Percentiles rank a stretch among this genome's conserved stretches.
Conservation (phyloP, 2,113 vertebrate species). For the Pomatorhinus ruficollis region DNA sequence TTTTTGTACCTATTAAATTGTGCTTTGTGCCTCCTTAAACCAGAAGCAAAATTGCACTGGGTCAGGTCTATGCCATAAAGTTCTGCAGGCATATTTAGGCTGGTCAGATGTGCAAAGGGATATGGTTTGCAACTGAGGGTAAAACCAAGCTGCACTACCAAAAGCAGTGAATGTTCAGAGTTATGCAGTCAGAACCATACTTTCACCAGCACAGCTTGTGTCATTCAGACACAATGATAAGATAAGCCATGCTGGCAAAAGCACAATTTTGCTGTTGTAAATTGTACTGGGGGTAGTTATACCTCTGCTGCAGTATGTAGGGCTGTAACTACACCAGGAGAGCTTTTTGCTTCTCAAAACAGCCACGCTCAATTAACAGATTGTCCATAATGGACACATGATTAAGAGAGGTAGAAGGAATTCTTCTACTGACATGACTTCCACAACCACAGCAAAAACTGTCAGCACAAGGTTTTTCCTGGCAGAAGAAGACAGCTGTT, state of each 20-base stretch:
- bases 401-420: not conserved
- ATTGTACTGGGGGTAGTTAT: not conserved
- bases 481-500: not conserved
- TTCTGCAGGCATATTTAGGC: not conserved
- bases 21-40: not conserved
- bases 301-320: not conserved
- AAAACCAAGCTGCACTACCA: rapidly evolving
- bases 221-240: not conserved
- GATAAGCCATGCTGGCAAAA: not conserved
- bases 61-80: not conserved
- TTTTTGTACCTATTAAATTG: not conserved
- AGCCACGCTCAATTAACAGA: not conserved
- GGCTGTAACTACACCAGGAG: not conserved
- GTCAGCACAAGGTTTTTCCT: not conserved
- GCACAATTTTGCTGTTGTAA: not conserved
- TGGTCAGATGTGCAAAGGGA: not conserved
- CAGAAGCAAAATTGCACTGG: not conserved
- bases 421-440: not conserved
- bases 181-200: not conserved
- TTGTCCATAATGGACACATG: not conserved
- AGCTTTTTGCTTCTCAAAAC: not conserved
- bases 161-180: not conserved
- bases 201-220: not conserved
- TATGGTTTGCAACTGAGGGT: not conserved
- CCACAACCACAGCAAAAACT: not conserved